These are phyloP conservation scores for Stegana nigrithorax DNA, from an alignment of 2,888 invertebrate species.

Conservation along the genomic window DNA sequence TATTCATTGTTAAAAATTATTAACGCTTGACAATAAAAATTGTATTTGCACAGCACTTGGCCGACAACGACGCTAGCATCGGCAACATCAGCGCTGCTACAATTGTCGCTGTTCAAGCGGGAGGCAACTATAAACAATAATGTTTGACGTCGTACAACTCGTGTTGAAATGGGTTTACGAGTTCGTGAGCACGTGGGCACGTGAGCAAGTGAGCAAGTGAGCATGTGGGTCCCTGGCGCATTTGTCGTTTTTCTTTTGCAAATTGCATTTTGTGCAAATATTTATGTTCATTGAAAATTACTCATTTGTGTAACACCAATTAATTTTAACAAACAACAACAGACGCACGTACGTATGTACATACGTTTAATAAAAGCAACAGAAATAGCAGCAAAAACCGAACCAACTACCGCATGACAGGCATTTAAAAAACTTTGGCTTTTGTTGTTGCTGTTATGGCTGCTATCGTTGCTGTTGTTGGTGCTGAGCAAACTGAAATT, in stretches of 20 bases:
- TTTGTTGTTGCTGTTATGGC: constrained; percentile 26
- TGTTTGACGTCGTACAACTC: not conserved
- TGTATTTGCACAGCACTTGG: constrained; percentile 57
- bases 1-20: constrained; percentile 66
- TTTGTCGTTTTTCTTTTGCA: constrained; percentile 33
- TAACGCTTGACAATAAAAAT: constrained; percentile 65
- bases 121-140: not conserved
- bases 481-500: constrained; percentile 54
- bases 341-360: too few species aligned
- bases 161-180: not conserved
- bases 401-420: not conserved
- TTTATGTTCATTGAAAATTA: constrained; percentile 64
- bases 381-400: constrained; percentile 29
- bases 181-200: not conserved
- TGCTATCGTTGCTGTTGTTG: constrained; percentile 27
- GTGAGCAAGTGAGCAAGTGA: too few species aligned
- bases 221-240: too few species aligned
- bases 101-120: not conserved
- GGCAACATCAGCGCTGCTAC: not conserved
- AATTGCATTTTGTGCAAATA: constrained; percentile 65
- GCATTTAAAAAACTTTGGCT: too few species aligned
- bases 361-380: constrained; percentile 24
- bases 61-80: not conserved
- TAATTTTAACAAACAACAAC: constrained; percentile 54
- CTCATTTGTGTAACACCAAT: constrained; percentile 64